Conservation (phyloP, 2,888 invertebrate species). For the Meganola albula region DNA sequence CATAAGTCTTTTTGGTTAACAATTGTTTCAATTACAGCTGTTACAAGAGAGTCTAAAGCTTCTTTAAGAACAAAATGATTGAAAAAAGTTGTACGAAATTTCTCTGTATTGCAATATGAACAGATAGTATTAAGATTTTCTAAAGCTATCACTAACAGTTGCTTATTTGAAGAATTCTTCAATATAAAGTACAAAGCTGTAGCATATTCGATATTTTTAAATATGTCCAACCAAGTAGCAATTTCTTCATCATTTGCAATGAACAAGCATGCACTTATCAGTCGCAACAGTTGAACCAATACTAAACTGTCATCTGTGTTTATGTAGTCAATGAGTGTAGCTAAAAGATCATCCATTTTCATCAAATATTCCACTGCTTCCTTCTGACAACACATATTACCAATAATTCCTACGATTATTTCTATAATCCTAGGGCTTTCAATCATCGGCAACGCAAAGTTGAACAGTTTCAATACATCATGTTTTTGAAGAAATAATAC, state of each 20-base stretch:
- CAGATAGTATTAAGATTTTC: conserved; percentile 79
- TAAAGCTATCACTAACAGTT: conserved; percentile 75
- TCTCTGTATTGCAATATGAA: conserved; percentile 56
- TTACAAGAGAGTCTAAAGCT: conserved; percentile 45
- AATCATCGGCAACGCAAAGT: conserved; percentile 74
- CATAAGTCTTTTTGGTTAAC: conserved; percentile 42
- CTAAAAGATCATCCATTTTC: conserved; percentile 75
- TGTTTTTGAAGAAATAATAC: conserved; percentile 82
- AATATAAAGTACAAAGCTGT: conserved; percentile 83
- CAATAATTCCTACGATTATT: conserved; percentile 89
- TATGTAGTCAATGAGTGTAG: conserved; percentile 74
- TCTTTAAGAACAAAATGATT: conserved; percentile 51
- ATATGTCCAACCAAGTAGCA: conserved; percentile 63
- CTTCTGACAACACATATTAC: conserved; percentile 87
- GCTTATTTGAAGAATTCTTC: conserved; percentile 83
- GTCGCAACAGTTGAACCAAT: conserved; percentile 84
- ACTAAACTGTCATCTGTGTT: conserved; percentile 83
- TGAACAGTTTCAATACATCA: conserved; percentile 81
- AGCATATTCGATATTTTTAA: conserved; percentile 68
- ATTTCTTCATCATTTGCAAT: conserved; percentile 56
- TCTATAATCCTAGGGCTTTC: conserved; percentile 83
- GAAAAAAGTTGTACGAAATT: conserved; percentile 45
- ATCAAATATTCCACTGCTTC: conserved; percentile 78
- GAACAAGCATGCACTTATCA: conserved; percentile 78
- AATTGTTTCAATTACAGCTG: conserved; percentile 51